Base-by-base conservation (phyloP, 2,797 vertebrate genomes). In the Knipowitschia caucasica region DNA sequence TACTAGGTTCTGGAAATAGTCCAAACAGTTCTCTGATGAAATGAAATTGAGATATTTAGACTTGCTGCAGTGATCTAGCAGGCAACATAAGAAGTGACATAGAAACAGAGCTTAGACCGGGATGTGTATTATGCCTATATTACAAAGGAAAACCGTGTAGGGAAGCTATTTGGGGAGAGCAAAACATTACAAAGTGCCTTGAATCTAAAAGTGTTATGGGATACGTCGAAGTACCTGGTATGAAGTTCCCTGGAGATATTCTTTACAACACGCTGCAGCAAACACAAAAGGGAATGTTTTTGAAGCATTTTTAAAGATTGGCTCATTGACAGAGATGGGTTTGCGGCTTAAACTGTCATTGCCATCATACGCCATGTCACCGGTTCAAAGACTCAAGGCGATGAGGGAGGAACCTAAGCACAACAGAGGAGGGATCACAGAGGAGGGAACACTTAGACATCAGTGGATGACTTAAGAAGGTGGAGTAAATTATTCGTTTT, bases 1-100 rank as follows among this genome's bases (percentile, higher is more conserved):
- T 66, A 84, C 77, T 66, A 69, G 56, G 50, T 82, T 78, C 82
- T 81, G 55, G 60, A 88, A 88, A 86, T 81, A 86, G 72, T 56
- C 15, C 50, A 31, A 61, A 47, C 11, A 30, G 40, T 55, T 75
- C 44, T 58, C 67, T 60, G 62, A 35, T 49, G 62, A 67, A 47
- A 75, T 45, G 45, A 57, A 60, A 71, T 49, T 56, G 43, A 40
- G 62, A 52, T 54, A 58, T 78, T 76, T 66, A 57, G 52, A 52
- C 60, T 67, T 63, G 54, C 44, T 59, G 57, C 26, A 39, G 66
- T 44, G 66, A 54, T 69, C 53, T 42, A 66, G 51, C n/a, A 33
- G 45, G 58, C 59, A 57, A 31, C 58, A 66, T 47, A 60, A 34
- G 43, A 56, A 65, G n/a, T 30, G 26, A 43, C 12, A 50, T 31